phyloP scores from a whole-genome alignment of 2,113 vertebrate species.

The Zonotrichia leucophrys region DNA sequence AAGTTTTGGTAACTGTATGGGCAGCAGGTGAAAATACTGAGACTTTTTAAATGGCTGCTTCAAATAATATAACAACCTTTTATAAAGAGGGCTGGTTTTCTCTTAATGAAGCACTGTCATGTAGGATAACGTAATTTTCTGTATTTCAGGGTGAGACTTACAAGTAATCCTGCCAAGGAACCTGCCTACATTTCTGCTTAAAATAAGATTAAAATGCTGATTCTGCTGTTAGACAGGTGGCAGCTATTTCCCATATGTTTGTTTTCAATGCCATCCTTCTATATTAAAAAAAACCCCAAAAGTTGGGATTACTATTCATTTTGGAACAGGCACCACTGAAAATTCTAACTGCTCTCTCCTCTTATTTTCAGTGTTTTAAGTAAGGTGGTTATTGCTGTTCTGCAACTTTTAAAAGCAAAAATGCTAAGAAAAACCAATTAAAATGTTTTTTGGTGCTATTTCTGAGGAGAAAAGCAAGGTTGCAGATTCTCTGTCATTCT shows the following conservation, averaged over 20 bases:
- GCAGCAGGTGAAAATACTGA: background rate
- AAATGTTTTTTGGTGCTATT: background rate
- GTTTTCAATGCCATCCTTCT: background rate
- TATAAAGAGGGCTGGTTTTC: background rate
- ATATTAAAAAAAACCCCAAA: background rate
- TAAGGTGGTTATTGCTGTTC: constrained; percentile 48
- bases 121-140: background rate
- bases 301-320: constrained; percentile 31
- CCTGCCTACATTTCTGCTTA: background rate
- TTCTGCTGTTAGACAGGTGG: background rate
- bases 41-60: background rate
- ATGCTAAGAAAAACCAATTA: background rate
- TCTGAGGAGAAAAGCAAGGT: background rate
- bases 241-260: background rate
- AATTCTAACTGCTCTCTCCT: background rate
- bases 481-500: background rate
- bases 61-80: background rate
- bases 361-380: constrained; percentile 37
- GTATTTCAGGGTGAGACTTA: background rate
- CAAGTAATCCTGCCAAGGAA: background rate
- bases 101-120: background rate
- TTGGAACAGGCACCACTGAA: constrained; percentile 20
- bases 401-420: constrained; percentile 9
- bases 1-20: background rate
- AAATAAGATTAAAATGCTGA: background rate